Conservation (phyloP, 2,113 vertebrate species). For the Aptenodytes forsteri region DNA sequence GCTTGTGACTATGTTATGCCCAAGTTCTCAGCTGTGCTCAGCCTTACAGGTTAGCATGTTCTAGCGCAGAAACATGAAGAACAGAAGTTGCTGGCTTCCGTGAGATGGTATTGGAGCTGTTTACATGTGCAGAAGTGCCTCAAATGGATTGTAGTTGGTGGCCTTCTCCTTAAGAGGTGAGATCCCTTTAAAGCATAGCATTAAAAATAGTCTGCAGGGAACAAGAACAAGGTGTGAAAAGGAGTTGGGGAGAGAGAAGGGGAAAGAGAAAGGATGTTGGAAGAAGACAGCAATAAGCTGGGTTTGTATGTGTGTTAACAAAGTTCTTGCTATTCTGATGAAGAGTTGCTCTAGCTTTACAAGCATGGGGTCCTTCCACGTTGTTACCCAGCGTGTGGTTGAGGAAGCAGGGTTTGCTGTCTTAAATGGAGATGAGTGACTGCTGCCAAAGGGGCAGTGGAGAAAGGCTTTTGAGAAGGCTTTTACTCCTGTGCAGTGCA, state of each 20-base stretch:
- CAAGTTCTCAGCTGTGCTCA: background rate
- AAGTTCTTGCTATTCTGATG: background rate
- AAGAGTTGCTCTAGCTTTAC: background rate
- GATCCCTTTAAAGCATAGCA: background rate
- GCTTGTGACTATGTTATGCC: background rate
- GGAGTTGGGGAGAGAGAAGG: background rate
- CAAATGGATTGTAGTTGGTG: background rate
- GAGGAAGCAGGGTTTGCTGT: background rate
- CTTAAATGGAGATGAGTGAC: background rate
- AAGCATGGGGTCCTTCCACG: fast-evolving
- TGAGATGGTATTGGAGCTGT: background rate
- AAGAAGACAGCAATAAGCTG: background rate
- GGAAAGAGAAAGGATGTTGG: background rate
- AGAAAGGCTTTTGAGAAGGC: background rate
- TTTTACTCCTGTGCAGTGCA: background rate
- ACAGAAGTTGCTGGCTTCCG: background rate
- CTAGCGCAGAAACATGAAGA: background rate
- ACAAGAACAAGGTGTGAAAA: background rate
- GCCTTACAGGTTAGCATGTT: background rate
- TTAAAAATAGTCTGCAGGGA: background rate
- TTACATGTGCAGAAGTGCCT: background rate
- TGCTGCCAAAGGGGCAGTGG: background rate
- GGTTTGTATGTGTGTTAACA: background rate
- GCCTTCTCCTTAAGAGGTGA: background rate
- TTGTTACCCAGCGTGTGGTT: background rate